Percentiles rank a stretch among this genome's conserved stretches.
These are phyloP conservation scores for Drosophila robusta DNA, from an alignment of 2,888 invertebrate species.

Conservation along the genomic window DNA sequence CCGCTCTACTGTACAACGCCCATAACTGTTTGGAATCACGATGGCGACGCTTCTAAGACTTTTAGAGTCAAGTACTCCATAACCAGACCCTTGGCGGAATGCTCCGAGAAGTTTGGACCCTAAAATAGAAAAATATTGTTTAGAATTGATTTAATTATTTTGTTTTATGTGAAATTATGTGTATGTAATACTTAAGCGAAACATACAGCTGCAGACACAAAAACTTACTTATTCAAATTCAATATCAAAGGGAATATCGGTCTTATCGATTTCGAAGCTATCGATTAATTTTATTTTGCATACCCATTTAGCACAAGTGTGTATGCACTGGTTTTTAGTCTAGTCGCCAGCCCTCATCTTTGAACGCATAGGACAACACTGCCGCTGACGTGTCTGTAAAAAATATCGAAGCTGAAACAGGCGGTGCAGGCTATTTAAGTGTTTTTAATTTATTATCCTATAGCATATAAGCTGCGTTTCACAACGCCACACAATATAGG, in stretches of 20 bases:
- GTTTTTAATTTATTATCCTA: conserved; percentile 58
- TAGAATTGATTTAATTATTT: background rate
- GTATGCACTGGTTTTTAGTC: conserved; percentile 4
- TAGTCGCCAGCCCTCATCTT: conserved; percentile 28
- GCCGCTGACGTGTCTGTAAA: conserved; percentile 84
- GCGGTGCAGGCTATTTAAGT: conserved; percentile 62
- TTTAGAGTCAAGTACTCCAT: conserved; percentile 75
- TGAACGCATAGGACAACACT: conserved; percentile 28
- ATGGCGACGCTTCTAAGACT: conserved; percentile 76
- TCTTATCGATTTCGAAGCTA: background rate
- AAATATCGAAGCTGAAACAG: conserved; percentile 61
- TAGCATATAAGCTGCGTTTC: conserved; percentile 62
- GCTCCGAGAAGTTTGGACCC: conserved; percentile 80
- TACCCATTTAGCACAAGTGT: background rate
- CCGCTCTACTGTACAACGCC: conserved; percentile 81
- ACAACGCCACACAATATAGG: conserved; percentile 52
- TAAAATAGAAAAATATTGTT: conserved; percentile 9
- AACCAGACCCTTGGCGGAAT: conserved; percentile 73
- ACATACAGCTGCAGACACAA: background rate
- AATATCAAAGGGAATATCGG: background rate
- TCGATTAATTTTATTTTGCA: background rate
- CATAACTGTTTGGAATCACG: conserved; percentile 82
- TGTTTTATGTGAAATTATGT: conserved; percentile 5
- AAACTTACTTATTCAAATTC: background rate
- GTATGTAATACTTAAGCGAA: background rate